phyloP scores from a whole-genome alignment of 2,888 invertebrate genomes.

The Heliconius cydno region DNA sequence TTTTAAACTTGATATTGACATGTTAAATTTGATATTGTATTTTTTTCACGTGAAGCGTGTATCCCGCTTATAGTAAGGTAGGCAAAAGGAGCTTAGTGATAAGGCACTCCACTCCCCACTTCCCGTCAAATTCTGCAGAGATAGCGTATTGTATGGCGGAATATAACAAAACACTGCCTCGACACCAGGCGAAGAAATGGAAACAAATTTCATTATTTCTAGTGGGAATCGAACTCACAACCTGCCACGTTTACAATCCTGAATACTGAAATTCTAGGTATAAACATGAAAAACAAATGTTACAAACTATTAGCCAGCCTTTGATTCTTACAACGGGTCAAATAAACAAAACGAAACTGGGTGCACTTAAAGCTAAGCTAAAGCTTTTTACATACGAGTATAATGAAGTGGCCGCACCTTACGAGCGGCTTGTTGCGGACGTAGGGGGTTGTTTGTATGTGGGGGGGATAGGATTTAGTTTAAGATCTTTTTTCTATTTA shows the following conservation, averaged over 20 bases:
- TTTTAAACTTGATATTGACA: not conserved
- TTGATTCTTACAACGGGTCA: conserved; percentile 4
- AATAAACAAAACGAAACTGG: conserved; percentile 17
- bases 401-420: conserved; percentile 15
- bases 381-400: not conserved
- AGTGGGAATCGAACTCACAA: too few species aligned
- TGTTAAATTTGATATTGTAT: too few species aligned
- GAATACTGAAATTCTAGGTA: not conserved
- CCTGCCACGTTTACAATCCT: too few species aligned
- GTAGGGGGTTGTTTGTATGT: conserved; percentile 1
- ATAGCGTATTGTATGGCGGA: too few species aligned
- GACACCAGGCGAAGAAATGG: too few species aligned
- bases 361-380: conserved; percentile 10
- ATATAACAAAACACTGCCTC: too few species aligned
- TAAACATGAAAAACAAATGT: not conserved
- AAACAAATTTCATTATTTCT: too few species aligned
- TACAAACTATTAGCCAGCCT: not conserved
- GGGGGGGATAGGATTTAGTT: not conserved
- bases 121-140: too few species aligned
- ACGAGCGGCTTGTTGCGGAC: conserved; percentile 9
- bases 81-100: too few species aligned
- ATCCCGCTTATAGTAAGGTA: too few species aligned
- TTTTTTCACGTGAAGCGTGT: not conserved
- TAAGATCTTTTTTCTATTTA: not conserved
- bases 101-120: too few species aligned